Evolutionary conservation across 2,113 vertebrate genomes (phyloP).

Genomic region (Microcebus ravelobensis): DNA sequence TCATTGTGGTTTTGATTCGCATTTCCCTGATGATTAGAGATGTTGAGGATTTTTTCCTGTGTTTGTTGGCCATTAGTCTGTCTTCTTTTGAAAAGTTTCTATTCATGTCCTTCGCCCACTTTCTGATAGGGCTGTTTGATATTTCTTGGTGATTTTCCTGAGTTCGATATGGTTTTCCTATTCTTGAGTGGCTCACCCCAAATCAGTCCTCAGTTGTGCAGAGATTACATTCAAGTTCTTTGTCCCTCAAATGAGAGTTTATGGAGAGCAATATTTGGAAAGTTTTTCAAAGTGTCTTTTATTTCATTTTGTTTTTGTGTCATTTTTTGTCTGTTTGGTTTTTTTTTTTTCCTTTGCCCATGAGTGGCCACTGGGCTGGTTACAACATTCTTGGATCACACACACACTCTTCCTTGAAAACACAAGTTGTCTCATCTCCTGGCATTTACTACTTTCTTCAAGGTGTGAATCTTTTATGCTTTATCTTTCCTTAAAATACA

Average conservation of each 20-base stretch:
- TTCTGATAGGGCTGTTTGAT: no score
- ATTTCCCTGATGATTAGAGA: no score
- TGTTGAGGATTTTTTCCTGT: no score
- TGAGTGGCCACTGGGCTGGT: neutral
- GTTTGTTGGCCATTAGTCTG: no score
- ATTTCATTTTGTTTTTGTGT: neutral
- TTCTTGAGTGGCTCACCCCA: neutral
- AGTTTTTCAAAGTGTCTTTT: neutral
- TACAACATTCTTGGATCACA: neutral
- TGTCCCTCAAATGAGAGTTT: neutral
- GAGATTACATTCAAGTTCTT: neutral
- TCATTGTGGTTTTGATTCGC: no score
- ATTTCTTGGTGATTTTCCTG: no score
- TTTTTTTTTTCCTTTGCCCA: neutral
- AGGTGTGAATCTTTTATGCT: neutral
- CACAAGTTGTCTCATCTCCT: neutral
- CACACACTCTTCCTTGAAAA: neutral
- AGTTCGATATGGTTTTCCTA: neutral
- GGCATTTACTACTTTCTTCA: neutral
- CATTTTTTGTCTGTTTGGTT: neutral
- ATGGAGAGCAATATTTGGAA: neutral
- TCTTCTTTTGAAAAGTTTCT: no score
- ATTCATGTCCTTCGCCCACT: no score
- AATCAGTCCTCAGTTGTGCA: neutral
- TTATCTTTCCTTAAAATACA: conserved; percentile 44